Evolutionary conservation across 2,888 invertebrate species (phyloP).

Genomic region (Drosophila algonquin): DNA sequence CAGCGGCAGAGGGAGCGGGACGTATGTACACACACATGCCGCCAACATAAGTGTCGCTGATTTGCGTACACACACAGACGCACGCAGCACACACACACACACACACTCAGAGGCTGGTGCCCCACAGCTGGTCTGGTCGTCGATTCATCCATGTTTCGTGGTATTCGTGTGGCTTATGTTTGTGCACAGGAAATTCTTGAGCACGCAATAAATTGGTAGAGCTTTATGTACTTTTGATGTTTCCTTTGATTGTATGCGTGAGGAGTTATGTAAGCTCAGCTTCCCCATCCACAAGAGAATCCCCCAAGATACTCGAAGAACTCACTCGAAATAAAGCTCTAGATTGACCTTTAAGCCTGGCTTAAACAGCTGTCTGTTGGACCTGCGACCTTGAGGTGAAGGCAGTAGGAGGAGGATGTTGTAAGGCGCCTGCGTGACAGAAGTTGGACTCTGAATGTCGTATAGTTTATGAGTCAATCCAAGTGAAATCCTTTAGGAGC

Average conservation of each 20-base stretch:
- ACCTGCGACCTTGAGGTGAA: no score
- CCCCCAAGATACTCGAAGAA: neutral
- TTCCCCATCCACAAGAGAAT: no score
- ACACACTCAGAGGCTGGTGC: no score
- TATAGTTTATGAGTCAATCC: no score
- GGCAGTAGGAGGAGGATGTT: no score
- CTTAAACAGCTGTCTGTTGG: neutral
- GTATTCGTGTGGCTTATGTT: constrained; percentile 6
- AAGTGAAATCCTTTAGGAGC: no score
- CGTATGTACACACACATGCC: neutral
- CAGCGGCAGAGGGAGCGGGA: constrained; percentile 2
- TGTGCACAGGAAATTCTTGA: constrained; percentile 64
- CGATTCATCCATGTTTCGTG: neutral
- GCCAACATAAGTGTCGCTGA: constrained; percentile 7
- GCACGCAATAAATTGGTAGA: constrained; percentile 28
- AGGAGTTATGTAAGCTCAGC: neutral
- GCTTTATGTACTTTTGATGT: neutral
- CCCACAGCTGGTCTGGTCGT: no score
- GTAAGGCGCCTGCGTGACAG: no score
- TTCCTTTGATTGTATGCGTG: neutral
- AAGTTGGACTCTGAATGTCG: no score
- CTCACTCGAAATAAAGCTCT: neutral
- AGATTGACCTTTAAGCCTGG: neutral
- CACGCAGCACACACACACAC: no score
- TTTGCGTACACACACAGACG: constrained; percentile 17